Percentiles rank a stretch among this genome's conserved stretches.
Conservation (phyloP, 2,797 vertebrate genomes). For the Alcedo atthis region DNA sequence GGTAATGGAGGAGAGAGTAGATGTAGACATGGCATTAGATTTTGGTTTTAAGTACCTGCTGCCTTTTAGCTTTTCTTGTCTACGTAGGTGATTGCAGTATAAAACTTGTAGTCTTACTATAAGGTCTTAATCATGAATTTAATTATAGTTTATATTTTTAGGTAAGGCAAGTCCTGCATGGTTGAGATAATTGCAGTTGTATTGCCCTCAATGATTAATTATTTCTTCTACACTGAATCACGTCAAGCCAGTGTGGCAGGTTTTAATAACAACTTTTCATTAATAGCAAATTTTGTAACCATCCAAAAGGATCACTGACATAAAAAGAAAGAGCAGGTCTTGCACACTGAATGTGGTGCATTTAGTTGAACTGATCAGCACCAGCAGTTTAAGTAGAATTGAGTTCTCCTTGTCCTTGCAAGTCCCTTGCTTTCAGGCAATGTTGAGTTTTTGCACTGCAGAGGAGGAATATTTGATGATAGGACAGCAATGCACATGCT, state of each 20-base stretch:
- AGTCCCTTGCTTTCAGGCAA: not conserved
- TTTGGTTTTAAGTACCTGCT: not conserved
- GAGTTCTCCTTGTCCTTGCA: slow-evolving; percentile 13
- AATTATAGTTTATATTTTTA: slow-evolving; percentile 23
- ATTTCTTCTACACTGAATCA: not conserved
- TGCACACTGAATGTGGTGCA: not conserved
- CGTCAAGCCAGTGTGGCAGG: not conserved
- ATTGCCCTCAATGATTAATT: slow-evolving; percentile 1
- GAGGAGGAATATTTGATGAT: slow-evolving; percentile 27
- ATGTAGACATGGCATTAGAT: not conserved
- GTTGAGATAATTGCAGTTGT: slow-evolving; percentile 3
- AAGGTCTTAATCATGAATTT: not conserved
- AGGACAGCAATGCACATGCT: not conserved
- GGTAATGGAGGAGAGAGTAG: not conserved
- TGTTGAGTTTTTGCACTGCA: not conserved
- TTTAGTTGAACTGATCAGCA: not conserved
- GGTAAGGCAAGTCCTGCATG: not conserved
- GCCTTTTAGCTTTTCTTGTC: not conserved
- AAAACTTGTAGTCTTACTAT: not conserved
- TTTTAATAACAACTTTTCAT: not conserved
- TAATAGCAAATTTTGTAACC: not conserved
- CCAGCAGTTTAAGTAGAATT: not conserved
- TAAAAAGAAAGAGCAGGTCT: not conserved
- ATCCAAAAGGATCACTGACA: not conserved
- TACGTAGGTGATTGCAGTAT: too few relatives aligned